phyloP scores from a whole-genome alignment of 1,140 invertebrate genomes.

The Orchestia grillus region DNA sequence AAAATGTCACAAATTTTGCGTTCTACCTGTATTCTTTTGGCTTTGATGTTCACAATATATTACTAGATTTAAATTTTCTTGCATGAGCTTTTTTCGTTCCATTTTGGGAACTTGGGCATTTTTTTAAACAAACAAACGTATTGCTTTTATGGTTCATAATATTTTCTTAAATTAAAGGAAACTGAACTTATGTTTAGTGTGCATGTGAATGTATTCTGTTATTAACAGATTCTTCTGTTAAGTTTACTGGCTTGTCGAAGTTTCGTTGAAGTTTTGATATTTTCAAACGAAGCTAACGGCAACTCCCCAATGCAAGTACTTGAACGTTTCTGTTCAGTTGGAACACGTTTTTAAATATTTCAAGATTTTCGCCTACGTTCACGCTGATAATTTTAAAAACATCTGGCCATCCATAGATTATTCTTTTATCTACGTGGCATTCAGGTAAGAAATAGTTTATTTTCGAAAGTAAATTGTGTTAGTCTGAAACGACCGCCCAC shows the following conservation, averaged over 20 bases:
- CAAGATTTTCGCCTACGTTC: neutral
- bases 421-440: neutral
- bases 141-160: no score
- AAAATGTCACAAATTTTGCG: no score
- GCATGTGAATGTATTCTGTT: neutral
- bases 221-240: neutral
- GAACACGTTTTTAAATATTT: neutral
- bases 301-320: neutral
- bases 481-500: neutral
- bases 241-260: neutral
- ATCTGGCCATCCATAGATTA: neutral
- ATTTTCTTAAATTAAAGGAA: no score
- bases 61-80: no score
- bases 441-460: neutral
- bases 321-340: neutral
- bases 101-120: no score
- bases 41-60: no score
- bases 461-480: neutral
- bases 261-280: neutral
- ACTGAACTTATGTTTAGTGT: neutral
- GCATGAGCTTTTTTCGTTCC: no score
- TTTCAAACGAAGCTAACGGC: neutral
- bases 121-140: no score
- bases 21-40: no score
- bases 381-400: neutral